These are phyloP conservation scores for Plemyria rubiginata DNA, from an alignment of 2,888 invertebrate species.

Conservation along the genomic window DNA sequence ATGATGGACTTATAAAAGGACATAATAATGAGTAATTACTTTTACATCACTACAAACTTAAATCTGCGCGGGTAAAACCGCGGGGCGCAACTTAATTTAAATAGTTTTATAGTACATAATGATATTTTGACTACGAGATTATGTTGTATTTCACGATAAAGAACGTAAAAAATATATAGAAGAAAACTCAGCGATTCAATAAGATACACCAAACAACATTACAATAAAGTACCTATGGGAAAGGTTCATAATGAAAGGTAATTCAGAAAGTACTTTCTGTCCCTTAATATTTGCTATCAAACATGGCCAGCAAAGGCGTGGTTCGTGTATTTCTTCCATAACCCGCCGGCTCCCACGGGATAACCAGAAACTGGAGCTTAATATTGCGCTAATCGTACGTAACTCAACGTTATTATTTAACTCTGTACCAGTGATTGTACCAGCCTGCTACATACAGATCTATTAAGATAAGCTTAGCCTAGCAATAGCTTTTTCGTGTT, in stretches of 20 bases:
- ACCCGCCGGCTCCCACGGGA: slow-evolving; percentile 59
- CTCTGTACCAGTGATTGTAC: slow-evolving; percentile 10
- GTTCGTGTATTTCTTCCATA: slow-evolving; percentile 67
- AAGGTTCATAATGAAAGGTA: slow-evolving; percentile 38
- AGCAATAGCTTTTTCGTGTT: slow-evolving; percentile 21
- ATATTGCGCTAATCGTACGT: slow-evolving; percentile 55
- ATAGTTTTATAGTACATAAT: too few species aligned
- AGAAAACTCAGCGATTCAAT: background rate
- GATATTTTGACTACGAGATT: too few species aligned
- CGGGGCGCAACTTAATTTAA: too few species aligned
- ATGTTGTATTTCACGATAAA: too few species aligned
- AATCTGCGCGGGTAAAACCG: too few species aligned
- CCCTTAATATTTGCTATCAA: slow-evolving; percentile 57
- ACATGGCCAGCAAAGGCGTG: slow-evolving; percentile 46
- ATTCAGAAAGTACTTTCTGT: slow-evolving; percentile 47
- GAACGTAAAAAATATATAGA: background rate
- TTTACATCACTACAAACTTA: too few species aligned
- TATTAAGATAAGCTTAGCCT: slow-evolving; percentile 26
- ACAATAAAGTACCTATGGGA: slow-evolving; percentile 5
- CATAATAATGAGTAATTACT: too few species aligned
- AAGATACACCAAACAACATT: background rate
- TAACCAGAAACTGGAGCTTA: slow-evolving; percentile 71
- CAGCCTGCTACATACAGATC: slow-evolving; percentile 16
- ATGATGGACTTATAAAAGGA: too few species aligned
- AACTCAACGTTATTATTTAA: slow-evolving; percentile 25